A percentile compares a stretch with the other conserved stretches of the same genome.
Conservation (phyloP, 2,113 vertebrate species). For the Amblyopsis rosae region DNA sequence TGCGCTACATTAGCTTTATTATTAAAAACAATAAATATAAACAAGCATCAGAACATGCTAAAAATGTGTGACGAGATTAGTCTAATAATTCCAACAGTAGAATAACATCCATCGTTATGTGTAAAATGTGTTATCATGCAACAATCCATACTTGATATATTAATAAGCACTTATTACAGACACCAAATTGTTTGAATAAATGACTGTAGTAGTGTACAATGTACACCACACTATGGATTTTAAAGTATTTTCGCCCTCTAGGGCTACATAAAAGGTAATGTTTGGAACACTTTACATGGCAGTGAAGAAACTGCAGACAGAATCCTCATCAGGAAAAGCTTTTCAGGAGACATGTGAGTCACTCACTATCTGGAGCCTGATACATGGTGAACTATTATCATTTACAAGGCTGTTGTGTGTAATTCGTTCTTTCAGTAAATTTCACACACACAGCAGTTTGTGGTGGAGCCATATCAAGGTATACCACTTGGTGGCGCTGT, state of each 20-base stretch:
- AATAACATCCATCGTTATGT: too few relatives aligned
- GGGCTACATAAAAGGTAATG: slow-evolving; percentile 27
- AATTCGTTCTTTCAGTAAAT: too few relatives aligned
- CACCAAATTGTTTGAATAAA: background rate
- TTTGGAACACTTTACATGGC: background rate
- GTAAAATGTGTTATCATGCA: too few relatives aligned
- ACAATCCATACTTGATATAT: too few relatives aligned
- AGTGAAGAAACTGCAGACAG: background rate
- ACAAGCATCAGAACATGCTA: slow-evolving; percentile 4
- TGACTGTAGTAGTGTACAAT: background rate
- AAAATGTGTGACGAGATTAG: too few relatives aligned
- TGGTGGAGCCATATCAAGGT: too few relatives aligned
- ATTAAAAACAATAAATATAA: slow-evolving; percentile 13
- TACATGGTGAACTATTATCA: background rate
- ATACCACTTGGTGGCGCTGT: too few relatives aligned
- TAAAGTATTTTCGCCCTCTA: slow-evolving; percentile 38
- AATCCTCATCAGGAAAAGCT: background rate
- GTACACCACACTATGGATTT: background rate
- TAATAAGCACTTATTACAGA: too few relatives aligned
- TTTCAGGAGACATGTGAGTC: background rate
- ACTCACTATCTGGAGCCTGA: background rate
- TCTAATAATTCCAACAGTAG: too few relatives aligned
- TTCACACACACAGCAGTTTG: too few relatives aligned
- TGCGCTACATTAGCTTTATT: background rate
- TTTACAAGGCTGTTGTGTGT: too few relatives aligned